Evolutionary conservation across 2,888 invertebrate species (phyloP).

Genomic region (Drosophila peninsularis): DNA sequence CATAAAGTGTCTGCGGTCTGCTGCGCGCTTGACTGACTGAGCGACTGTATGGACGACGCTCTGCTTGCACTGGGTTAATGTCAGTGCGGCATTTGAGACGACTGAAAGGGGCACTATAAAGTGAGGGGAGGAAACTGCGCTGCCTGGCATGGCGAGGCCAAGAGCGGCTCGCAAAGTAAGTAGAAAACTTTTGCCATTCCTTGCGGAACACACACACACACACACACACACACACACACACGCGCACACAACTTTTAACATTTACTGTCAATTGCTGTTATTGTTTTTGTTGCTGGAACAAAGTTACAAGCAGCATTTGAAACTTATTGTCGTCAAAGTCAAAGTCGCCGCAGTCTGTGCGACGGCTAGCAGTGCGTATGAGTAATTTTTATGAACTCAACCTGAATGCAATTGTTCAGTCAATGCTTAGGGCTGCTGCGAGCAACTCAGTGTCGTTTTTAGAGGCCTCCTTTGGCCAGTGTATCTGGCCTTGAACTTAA

Average conservation of each 20-base stretch:
- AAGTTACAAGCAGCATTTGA: slow-evolving; percentile 80
- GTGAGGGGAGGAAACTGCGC: neutral
- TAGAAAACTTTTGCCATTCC: slow-evolving; percentile 72
- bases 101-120: neutral
- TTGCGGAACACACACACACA: slow-evolving; percentile 44
- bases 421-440: slow-evolving; percentile 6
- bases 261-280: slow-evolving; percentile 43
- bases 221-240: slow-evolving; percentile 39
- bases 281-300: slow-evolving; percentile 42
- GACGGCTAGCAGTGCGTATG: slow-evolving; percentile 59
- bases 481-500: slow-evolving; percentile 35
- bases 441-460: too few species aligned
- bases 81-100: slow-evolving; percentile 31
- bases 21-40: slow-evolving; percentile 57
- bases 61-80: slow-evolving; percentile 57
- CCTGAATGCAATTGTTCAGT: slow-evolving; percentile 25
- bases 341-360: slow-evolving; percentile 34
- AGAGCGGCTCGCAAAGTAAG: slow-evolving; percentile 65
- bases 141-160: slow-evolving; percentile 29
- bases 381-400: slow-evolving; percentile 68
- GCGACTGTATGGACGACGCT: slow-evolving; percentile 46
- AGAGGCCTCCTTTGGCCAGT: too few species aligned
- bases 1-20: slow-evolving; percentile 42
- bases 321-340: slow-evolving; percentile 63
- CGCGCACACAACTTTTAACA: slow-evolving; percentile 59